Evolutionary conservation across 2,797 vertebrate genomes (phyloP).

Genomic region (Siniperca undulata): DNA sequence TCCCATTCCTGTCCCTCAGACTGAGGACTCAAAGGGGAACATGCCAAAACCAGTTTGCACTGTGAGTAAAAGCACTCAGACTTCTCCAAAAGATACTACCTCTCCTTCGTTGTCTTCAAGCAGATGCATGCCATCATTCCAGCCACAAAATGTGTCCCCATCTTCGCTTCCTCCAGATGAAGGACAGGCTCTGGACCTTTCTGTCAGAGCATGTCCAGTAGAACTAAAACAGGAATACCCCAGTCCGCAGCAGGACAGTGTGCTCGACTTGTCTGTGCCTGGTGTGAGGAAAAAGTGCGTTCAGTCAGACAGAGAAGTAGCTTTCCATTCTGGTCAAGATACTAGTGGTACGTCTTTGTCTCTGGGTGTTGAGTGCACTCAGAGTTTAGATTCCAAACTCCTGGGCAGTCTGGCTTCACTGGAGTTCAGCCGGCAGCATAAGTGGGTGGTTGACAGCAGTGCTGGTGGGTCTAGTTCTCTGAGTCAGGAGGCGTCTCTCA

Average conservation of each 20-base stretch:
- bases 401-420: conserved; percentile 80
- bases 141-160: conserved; percentile 48
- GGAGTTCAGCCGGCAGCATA: conserved; percentile 91
- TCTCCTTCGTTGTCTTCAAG: conserved; percentile 84
- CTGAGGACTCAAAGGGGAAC: conserved; percentile 88
- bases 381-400: conserved; percentile 86
- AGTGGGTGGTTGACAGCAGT: conserved; percentile 89
- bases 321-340: conserved; percentile 75
- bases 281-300: conserved; percentile 85
- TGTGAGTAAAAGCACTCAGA: conserved; percentile 92
- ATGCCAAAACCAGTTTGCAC: conserved; percentile 86
- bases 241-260: conserved; percentile 89
- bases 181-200: conserved; percentile 94
- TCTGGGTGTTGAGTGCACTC: conserved; percentile 81
- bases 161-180: conserved; percentile 75
- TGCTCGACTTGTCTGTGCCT: conserved; percentile 92
- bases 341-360: conserved; percentile 72
- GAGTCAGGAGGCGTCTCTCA: conserved; percentile 73
- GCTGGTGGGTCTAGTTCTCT: conserved; percentile 70
- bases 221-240: conserved; percentile 84
- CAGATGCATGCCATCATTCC: conserved; percentile 66
- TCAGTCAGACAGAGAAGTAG: conserved; percentile 68
- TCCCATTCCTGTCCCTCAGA: conserved; percentile 89
- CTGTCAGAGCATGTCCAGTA: conserved; percentile 86
- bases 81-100: conserved; percentile 87